These are phyloP conservation scores for Melieria crassipennis DNA, from an alignment of 2,888 invertebrate genomes.

Conservation along the genomic window DNA sequence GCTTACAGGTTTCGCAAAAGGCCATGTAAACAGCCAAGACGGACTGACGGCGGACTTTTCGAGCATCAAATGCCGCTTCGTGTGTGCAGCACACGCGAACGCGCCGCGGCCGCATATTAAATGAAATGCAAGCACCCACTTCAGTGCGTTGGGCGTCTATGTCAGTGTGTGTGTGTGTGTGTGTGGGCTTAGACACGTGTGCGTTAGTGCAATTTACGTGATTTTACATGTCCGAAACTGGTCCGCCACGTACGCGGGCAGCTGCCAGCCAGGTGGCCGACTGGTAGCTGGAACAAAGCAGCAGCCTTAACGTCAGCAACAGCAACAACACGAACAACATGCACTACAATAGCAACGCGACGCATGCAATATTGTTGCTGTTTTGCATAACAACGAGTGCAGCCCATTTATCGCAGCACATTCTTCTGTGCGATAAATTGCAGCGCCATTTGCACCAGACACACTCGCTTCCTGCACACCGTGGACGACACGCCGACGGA, in stretches of 20 bases:
- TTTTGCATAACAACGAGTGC: conserved; percentile 4
- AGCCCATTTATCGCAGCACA: conserved; percentile 1
- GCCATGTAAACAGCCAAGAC: too few species aligned
- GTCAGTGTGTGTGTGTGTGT: not conserved
- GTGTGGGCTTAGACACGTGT: not conserved
- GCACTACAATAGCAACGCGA: not conserved
- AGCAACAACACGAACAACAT: not conserved
- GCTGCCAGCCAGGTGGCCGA: not conserved
- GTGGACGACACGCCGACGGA: too few species aligned
- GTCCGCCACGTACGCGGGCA: not conserved
- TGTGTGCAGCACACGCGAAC: too few species aligned
- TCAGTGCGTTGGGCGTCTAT: not conserved
- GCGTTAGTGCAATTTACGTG: conserved; percentile 11
- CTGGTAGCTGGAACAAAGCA: not conserved
- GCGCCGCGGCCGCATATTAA: not conserved
- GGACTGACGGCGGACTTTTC: too few species aligned
- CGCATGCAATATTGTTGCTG: not conserved
- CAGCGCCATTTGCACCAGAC: not conserved
- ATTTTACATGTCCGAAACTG: not conserved
- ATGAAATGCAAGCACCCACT: not conserved
- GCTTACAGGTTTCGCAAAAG: too few species aligned
- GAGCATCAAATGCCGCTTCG: too few species aligned
- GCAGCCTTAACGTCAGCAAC: not conserved
- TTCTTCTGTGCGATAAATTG: not conserved
- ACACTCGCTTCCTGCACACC: too few species aligned